Evolutionary conservation across 2,113 vertebrate species (phyloP).

Genomic region (Hydropotes inermis): DNA sequence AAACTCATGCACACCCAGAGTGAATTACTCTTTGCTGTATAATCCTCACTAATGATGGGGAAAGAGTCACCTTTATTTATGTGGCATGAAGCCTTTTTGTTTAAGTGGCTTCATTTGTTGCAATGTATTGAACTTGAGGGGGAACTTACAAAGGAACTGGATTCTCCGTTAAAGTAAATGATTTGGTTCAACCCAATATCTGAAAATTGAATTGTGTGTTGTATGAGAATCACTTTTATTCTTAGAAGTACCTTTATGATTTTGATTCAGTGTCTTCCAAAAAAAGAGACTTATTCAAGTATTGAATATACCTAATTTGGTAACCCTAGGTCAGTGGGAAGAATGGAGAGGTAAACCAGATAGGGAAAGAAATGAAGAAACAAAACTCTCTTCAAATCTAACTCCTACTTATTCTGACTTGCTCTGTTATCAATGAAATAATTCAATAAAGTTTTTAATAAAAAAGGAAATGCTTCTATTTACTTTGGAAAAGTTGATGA

Average conservation of each 20-base stretch:
- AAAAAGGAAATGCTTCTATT: conserved; percentile 63
- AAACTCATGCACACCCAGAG: neutral
- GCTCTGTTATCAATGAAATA: neutral
- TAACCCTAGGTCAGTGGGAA: neutral
- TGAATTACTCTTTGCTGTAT: conserved; percentile 7
- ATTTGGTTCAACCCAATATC: conserved; percentile 5
- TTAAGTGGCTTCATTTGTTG: conserved; percentile 32
- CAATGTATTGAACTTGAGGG: neutral
- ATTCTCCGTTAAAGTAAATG: conserved; percentile 14
- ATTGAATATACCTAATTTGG: neutral
- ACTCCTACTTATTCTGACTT: neutral
- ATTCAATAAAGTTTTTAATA: conserved; percentile 36
- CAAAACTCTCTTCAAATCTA: neutral
- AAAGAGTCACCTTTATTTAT: conserved; percentile 16
- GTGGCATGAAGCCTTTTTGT: neutral
- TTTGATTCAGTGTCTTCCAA: conserved; percentile 10
- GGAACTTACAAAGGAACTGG: conserved; percentile 32
- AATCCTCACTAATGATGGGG: neutral
- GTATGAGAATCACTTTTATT: conserved; percentile 27
- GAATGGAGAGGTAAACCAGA: neutral
- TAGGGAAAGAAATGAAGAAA: neutral
- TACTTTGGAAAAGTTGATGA: conserved; percentile 56
- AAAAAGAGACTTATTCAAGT: neutral
- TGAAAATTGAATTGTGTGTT: conserved; percentile 26
- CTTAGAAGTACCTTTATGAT: neutral